These are phyloP conservation scores for Zygaena filipendulae DNA, from an alignment of 2,888 invertebrate species.

Conservation along the genomic window DNA sequence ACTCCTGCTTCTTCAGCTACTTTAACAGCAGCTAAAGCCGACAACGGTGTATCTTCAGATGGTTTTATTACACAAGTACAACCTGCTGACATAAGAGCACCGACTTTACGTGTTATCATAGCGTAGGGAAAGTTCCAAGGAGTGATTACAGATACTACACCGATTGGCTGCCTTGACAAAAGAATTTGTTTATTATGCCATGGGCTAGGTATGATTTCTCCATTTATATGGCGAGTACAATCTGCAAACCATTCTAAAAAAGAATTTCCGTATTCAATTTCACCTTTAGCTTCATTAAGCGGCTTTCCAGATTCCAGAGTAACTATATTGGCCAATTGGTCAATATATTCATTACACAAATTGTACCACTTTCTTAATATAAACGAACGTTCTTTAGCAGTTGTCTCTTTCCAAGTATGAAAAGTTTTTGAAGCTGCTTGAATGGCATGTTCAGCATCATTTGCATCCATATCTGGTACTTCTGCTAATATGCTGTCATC, in stretches of 20 bases:
- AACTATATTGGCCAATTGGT: constrained; percentile 81
- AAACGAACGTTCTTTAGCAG: constrained; percentile 79
- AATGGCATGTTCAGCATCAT: constrained; percentile 80
- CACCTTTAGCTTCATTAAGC: constrained; percentile 84
- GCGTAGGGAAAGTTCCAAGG: constrained; percentile 97
- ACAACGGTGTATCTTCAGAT: constrained; percentile 96
- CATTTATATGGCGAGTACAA: constrained; percentile 87
- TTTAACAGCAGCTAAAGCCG: constrained; percentile 88
- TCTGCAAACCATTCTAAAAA: constrained; percentile 98
- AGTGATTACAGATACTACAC: constrained; percentile 94
- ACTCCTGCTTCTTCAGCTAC: constrained; percentile 92
- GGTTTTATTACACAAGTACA: constrained; percentile 95
- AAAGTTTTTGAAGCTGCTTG: constrained; percentile 81
- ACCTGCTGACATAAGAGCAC: constrained; percentile 93
- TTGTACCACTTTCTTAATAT: constrained; percentile 82
- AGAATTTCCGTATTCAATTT: constrained; percentile 90
- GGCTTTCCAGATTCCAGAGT: constrained; percentile 93
- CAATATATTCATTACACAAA: constrained; percentile 76
- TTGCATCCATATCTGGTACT: constrained; percentile 86
- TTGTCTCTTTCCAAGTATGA: constrained; percentile 80
- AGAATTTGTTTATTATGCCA: constrained; percentile 79
- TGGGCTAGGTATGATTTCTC: constrained; percentile 81
- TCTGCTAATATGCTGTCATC: constrained; percentile 76
- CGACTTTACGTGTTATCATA: constrained; percentile 97
- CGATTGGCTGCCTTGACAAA: constrained; percentile 86